Evolutionary conservation across 2,113 vertebrate genomes (phyloP).

Genomic region (Elanoides forficatus): DNA sequence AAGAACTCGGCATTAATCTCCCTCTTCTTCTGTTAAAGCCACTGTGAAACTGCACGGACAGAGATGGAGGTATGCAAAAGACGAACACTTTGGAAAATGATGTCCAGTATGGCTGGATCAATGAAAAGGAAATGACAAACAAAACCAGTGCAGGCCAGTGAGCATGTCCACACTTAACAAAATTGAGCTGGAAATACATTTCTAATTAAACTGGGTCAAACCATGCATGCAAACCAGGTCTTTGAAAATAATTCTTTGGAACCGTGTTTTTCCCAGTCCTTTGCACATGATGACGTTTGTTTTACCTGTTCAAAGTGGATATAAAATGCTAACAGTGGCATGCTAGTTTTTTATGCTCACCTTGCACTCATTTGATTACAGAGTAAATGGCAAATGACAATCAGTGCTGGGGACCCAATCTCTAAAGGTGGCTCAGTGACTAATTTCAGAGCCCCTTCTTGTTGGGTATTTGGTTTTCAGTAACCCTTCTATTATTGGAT

Average conservation of each 20-base stretch:
- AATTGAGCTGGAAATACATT: neutral
- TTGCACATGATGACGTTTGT: neutral
- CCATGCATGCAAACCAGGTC: neutral
- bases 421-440: neutral
- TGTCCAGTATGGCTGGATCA: neutral
- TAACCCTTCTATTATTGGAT: neutral
- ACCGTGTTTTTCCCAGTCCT: neutral
- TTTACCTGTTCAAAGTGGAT: neutral
- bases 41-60: neutral
- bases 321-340: neutral
- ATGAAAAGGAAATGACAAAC: neutral
- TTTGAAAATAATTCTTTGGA: slow-evolving; percentile 16
- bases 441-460: neutral
- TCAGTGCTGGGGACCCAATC: neutral
- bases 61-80: neutral
- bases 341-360: neutral
- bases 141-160: neutral
- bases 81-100: neutral
- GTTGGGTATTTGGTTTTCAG: neutral
- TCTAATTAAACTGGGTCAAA: slow-evolving; percentile 27
- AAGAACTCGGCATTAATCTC: neutral
- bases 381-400: neutral
- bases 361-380: neutral
- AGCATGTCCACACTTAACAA: neutral
- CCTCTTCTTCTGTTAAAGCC: neutral